Conservation (phyloP, 2,888 invertebrate species). For the Megastigmus dorsalis region DNA sequence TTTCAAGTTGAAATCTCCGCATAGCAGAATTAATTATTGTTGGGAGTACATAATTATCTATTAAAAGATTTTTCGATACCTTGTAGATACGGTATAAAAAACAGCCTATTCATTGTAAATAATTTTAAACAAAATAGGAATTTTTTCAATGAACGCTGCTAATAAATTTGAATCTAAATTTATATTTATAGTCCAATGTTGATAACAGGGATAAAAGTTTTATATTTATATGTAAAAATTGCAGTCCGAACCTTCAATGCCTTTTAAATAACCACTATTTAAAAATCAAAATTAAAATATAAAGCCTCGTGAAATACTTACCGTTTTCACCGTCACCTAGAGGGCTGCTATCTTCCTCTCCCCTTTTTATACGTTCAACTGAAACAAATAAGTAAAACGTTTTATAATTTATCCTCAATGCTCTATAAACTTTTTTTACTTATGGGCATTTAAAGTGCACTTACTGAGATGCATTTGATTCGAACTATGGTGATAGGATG, state of each 20-base stretch:
- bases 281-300: not conserved
- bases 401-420: not conserved
- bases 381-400: conserved; percentile 55
- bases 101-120: too few species aligned
- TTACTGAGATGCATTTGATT: conserved; percentile 67
- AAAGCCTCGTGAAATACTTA: conserved; percentile 65
- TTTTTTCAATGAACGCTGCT: too few species aligned
- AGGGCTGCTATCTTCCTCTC: conserved; percentile 67
- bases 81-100: too few species aligned
- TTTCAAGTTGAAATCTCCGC: too few species aligned
- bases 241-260: not conserved
- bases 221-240: not conserved
- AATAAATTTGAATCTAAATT: too few species aligned
- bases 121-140: too few species aligned
- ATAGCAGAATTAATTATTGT: too few species aligned
- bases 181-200: too few species aligned
- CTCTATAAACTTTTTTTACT: not conserved
- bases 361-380: conserved; percentile 73
- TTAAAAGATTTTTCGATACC: too few species aligned
- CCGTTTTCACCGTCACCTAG: conserved; percentile 73
- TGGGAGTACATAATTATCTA: too few species aligned
- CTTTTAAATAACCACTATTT: not conserved
- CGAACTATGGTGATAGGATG: conserved; percentile 72
- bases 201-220: too few species aligned
- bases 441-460: conserved; percentile 41